Base-by-base conservation (phyloP, 2,113 vertebrate genomes). In the Myrmecobius fasciatus region DNA sequence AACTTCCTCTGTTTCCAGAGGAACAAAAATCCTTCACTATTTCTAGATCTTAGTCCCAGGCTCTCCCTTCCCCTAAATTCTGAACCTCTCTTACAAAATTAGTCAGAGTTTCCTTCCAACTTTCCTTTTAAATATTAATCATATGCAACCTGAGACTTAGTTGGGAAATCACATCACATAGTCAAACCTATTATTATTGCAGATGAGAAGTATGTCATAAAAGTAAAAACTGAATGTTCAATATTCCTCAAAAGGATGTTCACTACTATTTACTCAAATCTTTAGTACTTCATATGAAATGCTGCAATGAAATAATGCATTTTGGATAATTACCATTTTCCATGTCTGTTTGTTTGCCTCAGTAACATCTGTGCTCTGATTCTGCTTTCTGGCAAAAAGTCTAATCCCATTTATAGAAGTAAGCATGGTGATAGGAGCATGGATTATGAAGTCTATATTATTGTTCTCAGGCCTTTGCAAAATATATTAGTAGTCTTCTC, bases 261-360 rank as follows among this genome's bases (percentile, higher is more conserved):
- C 67, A 43, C 67, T 43, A 43, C 20, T 83, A 24, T n/a, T 75
- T n/a, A 75, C 14, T 83, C 2, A 8, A n/a, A 43, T n/a, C 67
- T 43, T 83, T 43, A 20, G 17, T 43, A 43, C n/a, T 83, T 83
- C n/a, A 83, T 8, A 2, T 83, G 67, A 83, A 20, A n/a, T 83
- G 67, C 36, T 83, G n/a, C 43, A 83, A 83, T 83, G n/a, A 20
- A 83, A 83, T 83, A 83, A 83, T 83, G n/a, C 36, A 83, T 83
- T 83, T 83, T 43, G n/a, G 67, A 8, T 43, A 83, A 46, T 43
- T 91, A 67, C 26, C 24, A 47, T 91, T 95, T 83, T 94, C 24
- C 46, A 51, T 91, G 28, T 92, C 36, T 94, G 36, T 56, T 89
- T 96, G 12, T 92, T 96, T 96, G 51, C 48, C 92, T 92, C 93